Evolutionary conservation across 2,888 invertebrate genomes (phyloP).

Genomic region (Chironomus riparius): DNA sequence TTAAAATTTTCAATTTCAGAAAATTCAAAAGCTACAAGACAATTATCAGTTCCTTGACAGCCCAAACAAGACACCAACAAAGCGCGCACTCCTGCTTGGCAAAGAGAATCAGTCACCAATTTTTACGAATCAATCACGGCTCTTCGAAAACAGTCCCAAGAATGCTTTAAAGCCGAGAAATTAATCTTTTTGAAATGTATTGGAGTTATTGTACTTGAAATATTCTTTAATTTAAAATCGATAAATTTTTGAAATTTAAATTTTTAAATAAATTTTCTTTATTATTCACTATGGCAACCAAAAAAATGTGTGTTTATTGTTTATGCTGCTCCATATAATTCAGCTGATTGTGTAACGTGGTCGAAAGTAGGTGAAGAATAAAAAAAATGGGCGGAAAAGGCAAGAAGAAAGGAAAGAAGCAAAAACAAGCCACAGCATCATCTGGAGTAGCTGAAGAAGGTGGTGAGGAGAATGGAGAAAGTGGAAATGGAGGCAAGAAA

Average conservation of each 20-base stretch:
- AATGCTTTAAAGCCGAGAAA: slow-evolving; percentile 19
- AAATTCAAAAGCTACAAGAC: slow-evolving; percentile 24
- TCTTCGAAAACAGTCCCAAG: slow-evolving; percentile 16
- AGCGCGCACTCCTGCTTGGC: slow-evolving; percentile 2
- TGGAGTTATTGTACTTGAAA: background rate
- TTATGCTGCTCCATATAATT: background rate
- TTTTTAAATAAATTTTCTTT: background rate
- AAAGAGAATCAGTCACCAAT: slow-evolving; percentile 25
- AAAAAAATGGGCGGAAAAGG: slow-evolving; percentile 43
- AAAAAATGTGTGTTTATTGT: background rate
- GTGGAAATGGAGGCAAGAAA: slow-evolving; percentile 43
- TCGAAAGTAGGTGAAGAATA: slow-evolving; percentile 28
- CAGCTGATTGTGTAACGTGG: background rate
- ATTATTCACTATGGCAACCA: background rate
- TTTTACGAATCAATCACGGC: background rate
- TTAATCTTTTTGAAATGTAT: background rate
- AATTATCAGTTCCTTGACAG: slow-evolving; percentile 21
- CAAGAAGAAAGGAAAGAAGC: slow-evolving; percentile 47
- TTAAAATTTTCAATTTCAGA: slow-evolving; percentile 4
- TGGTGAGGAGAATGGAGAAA: slow-evolving; percentile 36
- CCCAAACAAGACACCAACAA: slow-evolving; percentile 17
- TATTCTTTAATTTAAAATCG: background rate
- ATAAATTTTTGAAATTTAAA: background rate
- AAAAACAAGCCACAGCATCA: slow-evolving; percentile 37
- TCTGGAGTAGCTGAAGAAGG: slow-evolving; percentile 34